Conservation (phyloP, 2,797 vertebrate genomes). For the Microctenopoma lineatum region DNA sequence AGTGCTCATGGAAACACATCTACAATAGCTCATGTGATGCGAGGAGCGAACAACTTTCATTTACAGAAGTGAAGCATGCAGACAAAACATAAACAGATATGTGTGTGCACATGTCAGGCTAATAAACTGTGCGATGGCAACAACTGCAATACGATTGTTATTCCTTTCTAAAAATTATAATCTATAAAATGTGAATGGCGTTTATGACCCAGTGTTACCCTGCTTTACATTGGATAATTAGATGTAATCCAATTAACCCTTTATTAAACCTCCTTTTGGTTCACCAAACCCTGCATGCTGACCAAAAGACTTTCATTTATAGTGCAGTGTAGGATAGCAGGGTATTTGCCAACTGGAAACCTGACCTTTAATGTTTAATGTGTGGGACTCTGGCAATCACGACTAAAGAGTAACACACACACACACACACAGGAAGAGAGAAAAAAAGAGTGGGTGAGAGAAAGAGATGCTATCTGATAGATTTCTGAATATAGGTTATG, state of each 20-base stretch:
- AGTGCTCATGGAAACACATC: constrained; percentile 35
- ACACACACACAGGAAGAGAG: constrained; percentile 7
- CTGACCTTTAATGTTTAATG: constrained; percentile 7
- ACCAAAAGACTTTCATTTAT: constrained; percentile 9
- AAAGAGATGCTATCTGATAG: constrained; percentile 32
- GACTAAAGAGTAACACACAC: constrained; percentile 24
- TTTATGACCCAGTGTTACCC: neutral
- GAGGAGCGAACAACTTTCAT: constrained; percentile 10
- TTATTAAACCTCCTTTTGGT: neutral
- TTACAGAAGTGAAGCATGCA: neutral
- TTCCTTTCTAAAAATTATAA: neutral
- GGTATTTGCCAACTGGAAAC: constrained; percentile 33
- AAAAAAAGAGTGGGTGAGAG: constrained; percentile 36
- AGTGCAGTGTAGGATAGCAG: constrained; percentile 24
- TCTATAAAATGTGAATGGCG: neutral
- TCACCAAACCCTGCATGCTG: neutral
- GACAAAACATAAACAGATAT: neutral
- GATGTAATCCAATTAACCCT: neutral
- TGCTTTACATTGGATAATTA: neutral
- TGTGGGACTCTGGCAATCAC: constrained; percentile 40
- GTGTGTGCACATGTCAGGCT: neutral
- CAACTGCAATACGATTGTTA: neutral
- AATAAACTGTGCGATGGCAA: too few relatives aligned
- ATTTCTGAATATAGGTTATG: constrained; percentile 47
- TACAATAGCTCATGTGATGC: neutral